These are phyloP conservation scores for Rhizomys pruinosus DNA, from an alignment of 2,113 vertebrate species.

Conservation along the genomic window DNA sequence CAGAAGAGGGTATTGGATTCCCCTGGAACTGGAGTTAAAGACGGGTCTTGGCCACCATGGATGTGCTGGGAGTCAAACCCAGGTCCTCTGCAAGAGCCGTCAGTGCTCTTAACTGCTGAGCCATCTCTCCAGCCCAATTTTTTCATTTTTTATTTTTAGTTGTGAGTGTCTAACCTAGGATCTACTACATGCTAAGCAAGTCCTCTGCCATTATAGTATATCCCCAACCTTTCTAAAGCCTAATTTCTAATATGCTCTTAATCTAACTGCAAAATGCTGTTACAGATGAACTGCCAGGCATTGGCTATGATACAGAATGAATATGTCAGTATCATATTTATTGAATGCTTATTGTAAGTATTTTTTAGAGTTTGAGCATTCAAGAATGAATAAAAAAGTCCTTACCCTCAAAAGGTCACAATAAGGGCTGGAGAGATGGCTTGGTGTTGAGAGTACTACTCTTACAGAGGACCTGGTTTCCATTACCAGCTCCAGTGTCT, in stretches of 20 bases:
- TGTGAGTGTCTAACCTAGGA: background rate
- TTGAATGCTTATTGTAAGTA: slow-evolving; percentile 14
- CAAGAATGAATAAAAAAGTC: background rate
- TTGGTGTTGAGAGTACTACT: too few species aligned
- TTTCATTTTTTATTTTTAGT: background rate
- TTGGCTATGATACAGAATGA: slow-evolving; percentile 51
- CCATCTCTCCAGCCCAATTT: too few species aligned
- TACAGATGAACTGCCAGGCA: background rate
- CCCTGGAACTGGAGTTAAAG: too few species aligned
- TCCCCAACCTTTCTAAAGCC: background rate
- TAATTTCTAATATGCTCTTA: background rate
- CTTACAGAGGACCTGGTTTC: too few species aligned
- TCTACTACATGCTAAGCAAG: background rate
- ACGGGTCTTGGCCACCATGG: too few species aligned
- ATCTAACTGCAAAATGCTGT: background rate
- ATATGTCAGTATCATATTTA: slow-evolving; percentile 34
- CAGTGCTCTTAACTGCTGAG: too few species aligned
- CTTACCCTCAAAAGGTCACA: background rate
- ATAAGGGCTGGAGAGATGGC: too few species aligned
- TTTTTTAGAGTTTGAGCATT: slow-evolving; percentile 50
- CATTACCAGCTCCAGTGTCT: too few species aligned
- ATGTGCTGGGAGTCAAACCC: too few species aligned
- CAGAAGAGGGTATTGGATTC: too few species aligned
- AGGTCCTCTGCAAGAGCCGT: too few species aligned
- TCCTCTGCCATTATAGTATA: background rate